These are phyloP conservation scores for Nemurella pictetii DNA, from an alignment of 2,888 invertebrate species.

Conservation along the genomic window DNA sequence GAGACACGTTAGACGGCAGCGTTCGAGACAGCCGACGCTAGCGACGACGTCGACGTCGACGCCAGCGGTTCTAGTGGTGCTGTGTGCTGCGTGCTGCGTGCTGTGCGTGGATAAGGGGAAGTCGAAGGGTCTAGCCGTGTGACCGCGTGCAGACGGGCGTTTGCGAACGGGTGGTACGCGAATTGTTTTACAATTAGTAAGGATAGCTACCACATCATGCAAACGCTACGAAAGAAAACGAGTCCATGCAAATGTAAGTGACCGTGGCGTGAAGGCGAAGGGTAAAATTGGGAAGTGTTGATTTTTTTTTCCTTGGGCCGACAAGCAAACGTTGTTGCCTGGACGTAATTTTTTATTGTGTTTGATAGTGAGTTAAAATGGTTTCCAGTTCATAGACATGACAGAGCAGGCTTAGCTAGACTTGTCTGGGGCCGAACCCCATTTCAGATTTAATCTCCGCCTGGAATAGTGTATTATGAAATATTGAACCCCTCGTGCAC, in stretches of 20 bases:
- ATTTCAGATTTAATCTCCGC: background rate
- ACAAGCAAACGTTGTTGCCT: background rate
- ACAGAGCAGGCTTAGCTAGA: background rate
- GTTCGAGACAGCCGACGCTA: too few species aligned
- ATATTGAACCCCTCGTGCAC: background rate
- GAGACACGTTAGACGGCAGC: too few species aligned
- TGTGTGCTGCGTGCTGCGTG: background rate
- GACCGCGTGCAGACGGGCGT: background rate
- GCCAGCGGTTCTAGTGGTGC: too few species aligned
- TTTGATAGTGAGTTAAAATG: background rate
- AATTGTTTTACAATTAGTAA: constrained; percentile 21
- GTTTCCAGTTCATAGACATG: background rate
- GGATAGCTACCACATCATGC: constrained; percentile 59
- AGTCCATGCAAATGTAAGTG: constrained; percentile 94
- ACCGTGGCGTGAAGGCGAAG: too few species aligned
- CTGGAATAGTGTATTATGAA: background rate
- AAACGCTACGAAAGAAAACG: constrained; percentile 90
- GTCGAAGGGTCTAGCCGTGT: background rate
- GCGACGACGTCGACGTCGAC: background rate
- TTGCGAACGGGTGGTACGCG: constrained; percentile 7
- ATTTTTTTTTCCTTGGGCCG: background rate
- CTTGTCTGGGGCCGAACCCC: background rate
- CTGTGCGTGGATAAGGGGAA: background rate
- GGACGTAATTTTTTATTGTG: background rate
- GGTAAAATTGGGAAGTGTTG: too few species aligned